These are phyloP conservation scores for Planococcus citri DNA, from an alignment of 1,140 invertebrate genomes.

Conservation along the genomic window DNA sequence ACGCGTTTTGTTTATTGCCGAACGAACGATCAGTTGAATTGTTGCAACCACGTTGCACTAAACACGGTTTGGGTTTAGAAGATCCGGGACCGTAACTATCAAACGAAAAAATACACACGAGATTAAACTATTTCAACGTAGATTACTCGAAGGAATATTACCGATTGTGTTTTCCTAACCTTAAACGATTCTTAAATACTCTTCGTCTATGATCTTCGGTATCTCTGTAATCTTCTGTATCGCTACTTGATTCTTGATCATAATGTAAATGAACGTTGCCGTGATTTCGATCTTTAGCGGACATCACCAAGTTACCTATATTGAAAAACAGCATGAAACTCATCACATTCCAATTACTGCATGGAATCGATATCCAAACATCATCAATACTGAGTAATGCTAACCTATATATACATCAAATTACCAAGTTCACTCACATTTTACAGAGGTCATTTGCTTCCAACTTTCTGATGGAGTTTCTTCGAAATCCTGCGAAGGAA, in stretches of 20 bases:
- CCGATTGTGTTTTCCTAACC: conserved; percentile 38
- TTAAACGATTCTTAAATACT: conserved; percentile 50
- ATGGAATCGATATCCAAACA: too few species aligned
- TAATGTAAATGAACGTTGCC: conserved; percentile 11
- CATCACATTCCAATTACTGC: too few species aligned
- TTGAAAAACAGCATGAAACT: too few species aligned
- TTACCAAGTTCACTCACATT: too few species aligned
- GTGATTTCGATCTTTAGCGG: conserved; percentile 24
- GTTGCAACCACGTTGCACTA: conserved; percentile 50
- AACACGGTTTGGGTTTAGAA: conserved; percentile 60
- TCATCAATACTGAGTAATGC: too few species aligned
- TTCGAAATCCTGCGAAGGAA: too few species aligned
- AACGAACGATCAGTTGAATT: conserved; percentile 23
- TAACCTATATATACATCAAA: too few species aligned
- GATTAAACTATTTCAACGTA: neutral
- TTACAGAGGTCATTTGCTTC: too few species aligned
- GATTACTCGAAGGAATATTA: conserved; percentile 5
- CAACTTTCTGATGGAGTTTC: too few species aligned
- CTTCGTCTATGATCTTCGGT: conserved; percentile 46
- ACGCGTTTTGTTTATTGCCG: conserved; percentile 21
- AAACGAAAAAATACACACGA: neutral
- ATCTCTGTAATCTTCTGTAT: conserved; percentile 56
- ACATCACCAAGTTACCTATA: conserved; percentile 1
- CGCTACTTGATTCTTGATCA: conserved; percentile 51
- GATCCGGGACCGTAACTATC: conserved; percentile 45